Base-by-base conservation (phyloP, 2,888 invertebrate genomes). In the Latrodectus elegans region DNA sequence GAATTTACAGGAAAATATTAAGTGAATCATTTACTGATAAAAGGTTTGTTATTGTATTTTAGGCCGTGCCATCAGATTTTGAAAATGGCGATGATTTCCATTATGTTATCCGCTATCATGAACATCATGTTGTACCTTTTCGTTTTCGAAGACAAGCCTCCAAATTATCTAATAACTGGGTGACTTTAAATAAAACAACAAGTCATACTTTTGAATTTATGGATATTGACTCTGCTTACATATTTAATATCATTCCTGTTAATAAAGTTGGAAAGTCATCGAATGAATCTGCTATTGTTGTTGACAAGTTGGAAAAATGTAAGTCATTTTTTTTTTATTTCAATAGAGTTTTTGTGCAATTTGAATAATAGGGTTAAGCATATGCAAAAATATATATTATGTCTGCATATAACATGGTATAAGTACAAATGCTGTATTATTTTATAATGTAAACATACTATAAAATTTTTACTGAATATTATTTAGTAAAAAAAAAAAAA, bases 241-340 rank as follows among this genome's bases (percentile, higher is more conserved):
- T 78, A 10, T 89, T 89, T 71, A 82, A 60, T 10, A 84, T 88
- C 12, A 71, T 82, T 64, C 77, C 83, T 12, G 79, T 65, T 12
- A 89, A 89, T 52, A 49, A 72, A 12, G n/a, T 60, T 4, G 89
- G 89, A 17, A 17, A 73, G 14, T 89, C 89, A 14, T 14, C 11
- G 0, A 89, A 89, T 52, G 49, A 65, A 26, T 74, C 89, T 6
- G 38, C 71, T 38, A 81, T 88, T 11, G 76, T 88, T 17, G 70
- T 85, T n/a, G 83, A 89, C 53, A 89, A 89, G 76, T 68, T 75
- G 15, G 73, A 80, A 52, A 89, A 88, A 52, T 55, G 88, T 85
- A 77, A 82, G 85, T 72, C 12, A 38, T 68, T 22, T 9, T 53
- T 68, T 22, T 9, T 53, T 60, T 79, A 38, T 52, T 9, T 2